These are phyloP conservation scores for Mormoops blainvillei DNA, from an alignment of 2,113 vertebrate species.

Conservation along the genomic window DNA sequence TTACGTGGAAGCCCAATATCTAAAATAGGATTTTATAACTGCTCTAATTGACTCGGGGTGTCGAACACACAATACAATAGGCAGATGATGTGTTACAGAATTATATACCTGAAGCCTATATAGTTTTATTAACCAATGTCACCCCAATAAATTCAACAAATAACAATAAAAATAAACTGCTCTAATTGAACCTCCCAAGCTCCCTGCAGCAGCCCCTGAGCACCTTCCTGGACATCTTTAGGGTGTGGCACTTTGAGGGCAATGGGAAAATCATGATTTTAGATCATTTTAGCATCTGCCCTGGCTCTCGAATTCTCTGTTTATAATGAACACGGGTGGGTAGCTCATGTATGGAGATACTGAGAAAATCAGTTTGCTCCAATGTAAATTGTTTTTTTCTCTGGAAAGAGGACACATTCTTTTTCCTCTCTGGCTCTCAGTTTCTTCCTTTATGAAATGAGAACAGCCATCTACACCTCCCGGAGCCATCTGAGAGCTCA, in stretches of 20 bases:
- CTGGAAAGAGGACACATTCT: neutral
- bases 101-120: too few species aligned
- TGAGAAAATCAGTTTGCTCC: slow-evolving; percentile 26
- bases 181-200: neutral
- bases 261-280: neutral
- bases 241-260: neutral
- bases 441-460: slow-evolving; percentile 4
- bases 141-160: too few species aligned
- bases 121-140: too few species aligned
- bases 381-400: slow-evolving; percentile 26
- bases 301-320: neutral
- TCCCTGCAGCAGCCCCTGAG: too few species aligned
- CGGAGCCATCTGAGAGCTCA: neutral
- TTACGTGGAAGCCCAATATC: neutral
- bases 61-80: neutral
- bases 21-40: neutral
- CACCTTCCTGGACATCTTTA: neutral
- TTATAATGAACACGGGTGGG: neutral
- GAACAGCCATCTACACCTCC: neutral
- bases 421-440: neutral
- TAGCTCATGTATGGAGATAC: neutral
- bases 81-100: too few species aligned
- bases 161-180: neutral
- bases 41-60: neutral
- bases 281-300: neutral